Evolutionary conservation across 2,888 invertebrate genomes (phyloP), one percentile per base, ranked within the genome.

Genomic region (Eupithecia abbreviata): DNA sequence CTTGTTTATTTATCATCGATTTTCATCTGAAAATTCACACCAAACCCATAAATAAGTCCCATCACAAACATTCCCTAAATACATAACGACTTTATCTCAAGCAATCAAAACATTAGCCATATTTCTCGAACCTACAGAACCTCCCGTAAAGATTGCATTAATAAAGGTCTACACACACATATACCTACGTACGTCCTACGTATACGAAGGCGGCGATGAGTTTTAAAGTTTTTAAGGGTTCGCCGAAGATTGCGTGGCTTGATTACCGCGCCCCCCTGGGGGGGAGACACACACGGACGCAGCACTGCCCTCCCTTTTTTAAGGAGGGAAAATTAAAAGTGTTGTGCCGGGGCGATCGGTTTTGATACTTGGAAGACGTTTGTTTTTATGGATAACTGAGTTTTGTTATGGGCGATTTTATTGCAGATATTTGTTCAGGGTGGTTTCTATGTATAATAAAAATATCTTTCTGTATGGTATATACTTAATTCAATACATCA

Each of bases 231-330:
- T 96, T 96, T 95, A 95, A 95, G 95, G 95, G 95, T 95, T 95
- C 94, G 92, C 91, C 95, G 95, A 96, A 96, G 96, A 96, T 95
- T 96, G 96, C 96, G 96, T 95, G 96, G 95, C 95, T 96, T 96
- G 96, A 96, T 95, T 95, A 95, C 94, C 92, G 91, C 87, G 90
- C 90, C 89, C 86, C 90, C 86, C 87, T 82, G 87, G 81, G 85
- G 85, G 73, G 79, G 84, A 86, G 88, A 85, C 89, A 91, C 91
- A 91, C 91, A 92, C 92, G 90, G 86, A 85, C 88, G 89, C 87
- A 88, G 86, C 87, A 89, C 91, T 91, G 89, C 89, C 93, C 94
- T 91, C 94, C 94, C 92, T 91, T 94, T 95, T 94, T 95, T 94
- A 94, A 94, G 94, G 93, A 94, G 93, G 94, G 92, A 93, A 94